Conservation (phyloP, 2,797 vertebrate species). For the Sarcophilus harrisii region DNA sequence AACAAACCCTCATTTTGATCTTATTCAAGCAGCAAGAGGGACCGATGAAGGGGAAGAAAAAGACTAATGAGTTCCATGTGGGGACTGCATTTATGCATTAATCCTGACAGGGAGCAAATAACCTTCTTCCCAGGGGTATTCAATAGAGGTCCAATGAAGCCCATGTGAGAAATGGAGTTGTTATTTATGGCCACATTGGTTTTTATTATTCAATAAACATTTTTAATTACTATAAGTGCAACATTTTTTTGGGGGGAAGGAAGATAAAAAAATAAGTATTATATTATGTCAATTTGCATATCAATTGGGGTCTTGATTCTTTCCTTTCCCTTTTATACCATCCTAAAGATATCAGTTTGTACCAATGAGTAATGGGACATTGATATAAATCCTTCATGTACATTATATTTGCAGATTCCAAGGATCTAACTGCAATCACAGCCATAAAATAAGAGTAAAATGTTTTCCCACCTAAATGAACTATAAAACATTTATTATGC, state of each 20-base stretch:
- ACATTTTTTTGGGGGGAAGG: not conserved
- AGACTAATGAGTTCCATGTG: conserved; percentile 81
- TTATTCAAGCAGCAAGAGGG: conserved; percentile 76
- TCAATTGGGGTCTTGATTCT: not conserved
- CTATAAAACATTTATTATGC: not conserved
- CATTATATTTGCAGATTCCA: conserved; percentile 52
- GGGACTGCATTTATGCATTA: conserved; percentile 84
- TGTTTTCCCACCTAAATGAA: not conserved
- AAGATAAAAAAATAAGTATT: conserved; percentile 49
- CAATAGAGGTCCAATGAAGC: conserved; percentile 34
- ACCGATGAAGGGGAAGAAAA: conserved; percentile 81
- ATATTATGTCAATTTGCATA: not conserved
- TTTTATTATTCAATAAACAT: conserved; percentile 83
- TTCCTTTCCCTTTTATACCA: conserved; percentile 34
- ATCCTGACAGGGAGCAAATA: conserved; percentile 85
- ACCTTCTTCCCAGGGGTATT: conserved; percentile 80
- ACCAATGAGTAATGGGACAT: conserved; percentile 60
- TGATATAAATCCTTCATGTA: not conserved
- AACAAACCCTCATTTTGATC: conserved; percentile 80
- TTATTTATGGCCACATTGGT: conserved; percentile 79
- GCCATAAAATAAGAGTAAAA: fast-evolving
- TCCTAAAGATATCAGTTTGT: conserved; percentile 57
- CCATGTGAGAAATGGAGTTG: conserved; percentile 70
- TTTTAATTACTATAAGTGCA: conserved; percentile 84
- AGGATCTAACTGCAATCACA: conserved; percentile 23